Base-by-base conservation (phyloP, 1,140 invertebrate genomes). In the Saccostrea glomerata region DNA sequence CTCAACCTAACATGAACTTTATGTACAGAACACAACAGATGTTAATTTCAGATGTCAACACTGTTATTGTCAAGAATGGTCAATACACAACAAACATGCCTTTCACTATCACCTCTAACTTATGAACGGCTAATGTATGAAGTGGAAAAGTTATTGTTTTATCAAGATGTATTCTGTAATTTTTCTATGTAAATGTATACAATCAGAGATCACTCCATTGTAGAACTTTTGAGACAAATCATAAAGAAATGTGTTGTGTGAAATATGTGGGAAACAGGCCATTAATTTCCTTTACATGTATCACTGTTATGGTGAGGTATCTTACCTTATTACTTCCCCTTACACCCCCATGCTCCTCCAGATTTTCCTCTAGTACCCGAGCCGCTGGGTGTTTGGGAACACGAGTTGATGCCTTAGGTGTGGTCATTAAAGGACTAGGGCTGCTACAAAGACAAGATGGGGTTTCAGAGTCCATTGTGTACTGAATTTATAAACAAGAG, bases 361-460 rank as follows among this genome's bases (percentile, higher is more conserved):
- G 82, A 63, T 89, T 82, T n/a, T 84, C 88, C 25, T 89, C 85
- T 11, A 89, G 60, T 11, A 87, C 88, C 25, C 88, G 82, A 17
- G 86, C 86, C 11, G 88, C 88, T n/a, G 88, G 88, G 83, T 89
- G 88, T 58, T 89, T 89, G 82, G 88, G 88, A 84, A 89, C 88
- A 73, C 88, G 88, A 12, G 88, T 58, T 13, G 86, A 86, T 12
- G 55, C 56, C 82, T 86, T 89, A 36, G 63, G 85, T 63, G 88
- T 87, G 58, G 88, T 84, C 88, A 89, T 89, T 73, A 86, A 89
- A 25, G 25, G 15, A 15, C 25, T 36, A 13, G 70, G 70, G 25
- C 25, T 15, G 70, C 70, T 77, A 9, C 11, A 77, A 77, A 77
- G 30, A 73, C 25, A 77, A 15, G n/a, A 63, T n/a, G n/a, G n/a